Percentiles rank a stretch among this genome's conserved stretches.
These are phyloP conservation scores for Benitochromis conjunctus DNA, from an alignment of 2,113 vertebrate species.

Conservation along the genomic window DNA sequence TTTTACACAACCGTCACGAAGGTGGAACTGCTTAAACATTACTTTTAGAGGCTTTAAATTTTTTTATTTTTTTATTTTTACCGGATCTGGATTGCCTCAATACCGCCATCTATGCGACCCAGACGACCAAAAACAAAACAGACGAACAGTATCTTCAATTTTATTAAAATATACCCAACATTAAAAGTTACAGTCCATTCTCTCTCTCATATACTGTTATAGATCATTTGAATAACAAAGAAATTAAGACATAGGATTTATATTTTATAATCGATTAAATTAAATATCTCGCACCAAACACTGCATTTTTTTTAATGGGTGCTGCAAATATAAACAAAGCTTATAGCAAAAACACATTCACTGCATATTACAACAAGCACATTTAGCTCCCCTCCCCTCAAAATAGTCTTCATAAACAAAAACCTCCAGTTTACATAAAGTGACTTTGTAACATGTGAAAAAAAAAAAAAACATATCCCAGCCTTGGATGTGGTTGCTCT, in stretches of 20 bases:
- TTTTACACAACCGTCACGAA: neutral
- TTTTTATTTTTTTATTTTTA: too few relatives aligned
- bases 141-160: slow-evolving; percentile 4
- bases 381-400: neutral
- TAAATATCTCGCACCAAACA: slow-evolving; percentile 30
- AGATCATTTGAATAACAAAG: slow-evolving; percentile 1
- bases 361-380: slow-evolving; percentile 49
- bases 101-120: neutral
- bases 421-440: slow-evolving; percentile 37
- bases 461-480: neutral
- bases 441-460: slow-evolving; percentile 5
- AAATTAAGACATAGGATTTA: slow-evolving; percentile 4
- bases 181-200: slow-evolving; percentile 55
- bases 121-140: neutral
- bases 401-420: neutral
- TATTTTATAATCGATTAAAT: neutral
- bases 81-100: neutral
- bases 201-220: neutral
- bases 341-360: slow-evolving; percentile 30
- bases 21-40: neutral
- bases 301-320: neutral
- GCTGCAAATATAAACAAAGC: slow-evolving; percentile 12
- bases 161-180: slow-evolving; percentile 65
- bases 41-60: neutral
- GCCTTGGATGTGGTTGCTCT: neutral